Conservation (phyloP, 1,140 invertebrate species). For the Oncopeltus fasciatus region DNA sequence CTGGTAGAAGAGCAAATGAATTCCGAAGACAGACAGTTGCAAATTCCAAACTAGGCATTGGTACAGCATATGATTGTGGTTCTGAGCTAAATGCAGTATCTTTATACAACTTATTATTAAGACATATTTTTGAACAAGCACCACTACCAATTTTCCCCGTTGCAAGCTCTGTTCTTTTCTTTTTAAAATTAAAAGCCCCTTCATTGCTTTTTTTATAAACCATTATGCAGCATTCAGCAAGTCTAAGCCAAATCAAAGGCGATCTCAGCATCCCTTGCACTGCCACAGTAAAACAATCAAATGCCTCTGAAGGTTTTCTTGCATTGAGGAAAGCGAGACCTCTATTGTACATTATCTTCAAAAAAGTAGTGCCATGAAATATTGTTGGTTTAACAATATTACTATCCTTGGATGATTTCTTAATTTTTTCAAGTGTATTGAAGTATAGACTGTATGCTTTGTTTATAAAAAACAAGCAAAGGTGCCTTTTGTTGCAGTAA, state of each 20-base stretch:
- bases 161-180: slow-evolving; percentile 45
- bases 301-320: slow-evolving; percentile 64
- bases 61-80: slow-evolving; percentile 62
- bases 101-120: slow-evolving; percentile 40
- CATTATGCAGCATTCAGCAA: slow-evolving; percentile 82
- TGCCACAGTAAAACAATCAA: slow-evolving; percentile 81
- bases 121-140: slow-evolving; percentile 48
- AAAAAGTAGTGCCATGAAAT: not conserved
- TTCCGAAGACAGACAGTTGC: slow-evolving; percentile 75
- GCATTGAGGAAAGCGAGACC: slow-evolving; percentile 73
- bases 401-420: not conserved
- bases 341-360: slow-evolving; percentile 53
- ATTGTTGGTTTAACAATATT: not conserved
- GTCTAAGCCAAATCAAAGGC: slow-evolving; percentile 75
- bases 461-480: not conserved
- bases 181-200: slow-evolving; percentile 45
- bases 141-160: slow-evolving; percentile 44
- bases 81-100: slow-evolving; percentile 40
- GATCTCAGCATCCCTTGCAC: slow-evolving; percentile 75
- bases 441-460: not conserved
- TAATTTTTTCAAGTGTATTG: not conserved
- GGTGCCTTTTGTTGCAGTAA: not conserved
- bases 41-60: slow-evolving; percentile 78
- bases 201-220: slow-evolving; percentile 37
- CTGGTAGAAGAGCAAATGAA: slow-evolving; percentile 38